Evolutionary conservation across 1,140 invertebrate genomes (phyloP), one percentile per base, ranked within the genome.

Genomic region (Drosophila hydei): DNA sequence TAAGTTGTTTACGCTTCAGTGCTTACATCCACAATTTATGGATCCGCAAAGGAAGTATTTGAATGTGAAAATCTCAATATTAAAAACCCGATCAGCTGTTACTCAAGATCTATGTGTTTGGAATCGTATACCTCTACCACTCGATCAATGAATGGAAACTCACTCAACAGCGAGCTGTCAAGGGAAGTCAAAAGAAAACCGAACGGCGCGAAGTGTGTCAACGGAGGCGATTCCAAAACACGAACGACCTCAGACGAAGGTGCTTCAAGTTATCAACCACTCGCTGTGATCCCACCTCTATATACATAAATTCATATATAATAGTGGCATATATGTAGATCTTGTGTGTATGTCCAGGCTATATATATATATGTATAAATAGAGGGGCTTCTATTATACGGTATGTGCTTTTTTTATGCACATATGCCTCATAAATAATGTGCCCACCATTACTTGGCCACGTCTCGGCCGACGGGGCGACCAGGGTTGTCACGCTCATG

Each of bases 371-470:
- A 18, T 27, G 14, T 9, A 19, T 9, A 45, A 33, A 23, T 33
- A 71, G 61, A 58, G 59, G 50, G 30, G 64, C 43, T 87, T 80
- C 77, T 77, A 81, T 33, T 33, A 77, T 87, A 85, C 80, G 84
- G 83, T 88, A 72, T 87, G 77, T 78, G 75, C 67, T 88, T 76
- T 70, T 79, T 85, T 87, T 85, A 85, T 87, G 71, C 67, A 70
- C 77, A 81, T 81, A 80, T 81, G 75, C 62, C 77, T 88, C 83
- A 87, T 87, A 87, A 87, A 87, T 87, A 88, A 81, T 70, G 71
- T 72, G 74, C 71, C 43, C 18, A 64, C 74, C 79, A 88, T 87
- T 87, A 87, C 81, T 87, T 85, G 74, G 81, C 74, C 65, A 84
- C 79, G 54, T 60, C 51, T 23, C 54, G 64, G 45, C 42, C 25